Evolutionary conservation across 2,888 invertebrate genomes (phyloP).

Genomic region (Phalera bucephala): DNA sequence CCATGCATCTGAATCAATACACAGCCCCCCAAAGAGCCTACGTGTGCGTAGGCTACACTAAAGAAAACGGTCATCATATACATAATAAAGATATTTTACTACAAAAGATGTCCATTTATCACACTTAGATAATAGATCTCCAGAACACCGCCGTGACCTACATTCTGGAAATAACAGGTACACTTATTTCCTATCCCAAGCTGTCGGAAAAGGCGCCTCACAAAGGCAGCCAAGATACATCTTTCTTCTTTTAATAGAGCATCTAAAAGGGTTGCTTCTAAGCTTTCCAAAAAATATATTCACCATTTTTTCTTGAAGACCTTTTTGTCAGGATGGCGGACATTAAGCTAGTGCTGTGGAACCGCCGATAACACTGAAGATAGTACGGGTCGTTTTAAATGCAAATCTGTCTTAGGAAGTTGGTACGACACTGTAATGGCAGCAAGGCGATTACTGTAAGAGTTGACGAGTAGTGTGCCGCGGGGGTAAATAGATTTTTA

Average conservation of each 20-base stretch:
- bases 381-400: constrained; percentile 52
- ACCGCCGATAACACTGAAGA: constrained; percentile 47
- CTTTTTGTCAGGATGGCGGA: constrained; percentile 42
- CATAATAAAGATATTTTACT: no score
- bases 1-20: no score
- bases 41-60: no score
- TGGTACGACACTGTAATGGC: constrained; percentile 14
- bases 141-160: constrained; percentile 25
- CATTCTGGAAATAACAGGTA: constrained; percentile 32
- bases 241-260: constrained; percentile 55
- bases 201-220: constrained; percentile 31
- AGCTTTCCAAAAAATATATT: constrained; percentile 43
- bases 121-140: no score
- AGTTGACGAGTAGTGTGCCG: background rate
- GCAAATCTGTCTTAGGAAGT: constrained; percentile 53
- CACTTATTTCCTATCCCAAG: constrained; percentile 33
- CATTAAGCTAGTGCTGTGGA: constrained; percentile 33
- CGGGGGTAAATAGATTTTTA: no score
- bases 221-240: constrained; percentile 47
- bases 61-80: no score
- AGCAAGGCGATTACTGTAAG: background rate
- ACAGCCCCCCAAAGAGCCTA: no score
- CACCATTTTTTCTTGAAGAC: constrained; percentile 42
- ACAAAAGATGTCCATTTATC: no score
- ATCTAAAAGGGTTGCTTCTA: constrained; percentile 49